phyloP scores from a whole-genome alignment of 92 coral and sea anemone species.

The Scolanthus callimorphus region DNA sequence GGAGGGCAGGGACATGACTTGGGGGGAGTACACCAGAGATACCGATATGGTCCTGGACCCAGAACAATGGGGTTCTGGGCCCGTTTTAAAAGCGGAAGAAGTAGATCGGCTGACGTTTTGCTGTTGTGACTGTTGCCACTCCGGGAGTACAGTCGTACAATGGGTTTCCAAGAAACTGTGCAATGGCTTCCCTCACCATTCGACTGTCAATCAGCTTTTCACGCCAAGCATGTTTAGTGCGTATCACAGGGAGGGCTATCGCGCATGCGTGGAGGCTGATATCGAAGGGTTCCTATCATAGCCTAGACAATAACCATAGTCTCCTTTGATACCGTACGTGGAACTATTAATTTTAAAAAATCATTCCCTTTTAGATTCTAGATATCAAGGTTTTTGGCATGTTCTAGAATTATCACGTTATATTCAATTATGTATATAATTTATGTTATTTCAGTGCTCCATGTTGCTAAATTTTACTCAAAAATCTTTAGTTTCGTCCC shows the following conservation, averaged over 20 bases:
- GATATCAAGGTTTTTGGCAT: too few species aligned
- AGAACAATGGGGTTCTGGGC: conserved; percentile 75
- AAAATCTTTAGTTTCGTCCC: too few species aligned
- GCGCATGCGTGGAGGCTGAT: conserved; percentile 74
- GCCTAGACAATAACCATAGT: too few species aligned
- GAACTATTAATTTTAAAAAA: too few species aligned
- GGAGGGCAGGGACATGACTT: conserved; percentile 45
- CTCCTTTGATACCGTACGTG: too few species aligned
- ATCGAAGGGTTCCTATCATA: conserved; percentile 64
- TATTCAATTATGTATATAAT: too few species aligned
- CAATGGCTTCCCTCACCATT: conserved; percentile 56
- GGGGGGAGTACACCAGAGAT: conserved; percentile 69
- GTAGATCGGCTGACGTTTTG: conserved; percentile 84
- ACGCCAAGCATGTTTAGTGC: conserved; percentile 70
- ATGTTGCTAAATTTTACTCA: too few species aligned
- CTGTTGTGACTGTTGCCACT: conserved; percentile 88
- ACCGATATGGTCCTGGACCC: conserved; percentile 63
- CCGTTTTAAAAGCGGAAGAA: conserved; percentile 63
- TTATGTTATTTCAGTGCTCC: too few species aligned
- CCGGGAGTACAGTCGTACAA: conserved; percentile 13
- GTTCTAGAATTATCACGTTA: too few species aligned
- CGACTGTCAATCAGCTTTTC: conserved; percentile 69
- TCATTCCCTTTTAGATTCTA: too few species aligned
- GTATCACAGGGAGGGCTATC: conserved; percentile 87
- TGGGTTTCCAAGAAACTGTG: conserved; percentile 50